These are phyloP conservation scores for Euschistus heros DNA, from an alignment of 1,140 invertebrate genomes.

Conservation along the genomic window DNA sequence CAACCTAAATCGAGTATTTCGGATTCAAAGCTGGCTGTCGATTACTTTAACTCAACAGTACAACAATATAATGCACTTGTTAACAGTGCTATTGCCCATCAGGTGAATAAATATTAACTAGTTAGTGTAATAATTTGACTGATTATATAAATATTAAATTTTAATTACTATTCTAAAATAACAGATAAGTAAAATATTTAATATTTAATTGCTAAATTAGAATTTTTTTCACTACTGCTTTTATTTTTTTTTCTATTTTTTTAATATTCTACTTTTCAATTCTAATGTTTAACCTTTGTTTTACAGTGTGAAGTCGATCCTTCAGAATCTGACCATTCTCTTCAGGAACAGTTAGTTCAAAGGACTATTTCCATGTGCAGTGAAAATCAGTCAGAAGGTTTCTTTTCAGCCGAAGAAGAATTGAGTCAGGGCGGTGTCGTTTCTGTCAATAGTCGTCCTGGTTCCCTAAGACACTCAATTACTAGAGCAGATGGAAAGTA, in stretches of 20 bases:
- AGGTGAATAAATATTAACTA: conserved; percentile 5
- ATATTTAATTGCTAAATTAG: no score
- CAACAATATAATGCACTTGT: conserved; percentile 32
- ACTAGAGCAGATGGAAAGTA: conserved; percentile 1
- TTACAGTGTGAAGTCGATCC: conserved; percentile 22
- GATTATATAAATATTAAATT: no score
- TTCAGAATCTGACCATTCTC: conserved; percentile 30
- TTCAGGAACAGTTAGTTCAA: conserved; percentile 42
- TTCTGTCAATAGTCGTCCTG: conserved; percentile 40
- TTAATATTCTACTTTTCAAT: not conserved
- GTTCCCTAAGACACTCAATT: conserved; percentile 30
- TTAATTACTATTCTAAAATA: no score
- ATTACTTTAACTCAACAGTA: conserved; percentile 45
- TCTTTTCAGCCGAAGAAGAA: conserved; percentile 84
- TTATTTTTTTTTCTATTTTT: not conserved
- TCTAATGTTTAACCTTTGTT: not conserved
- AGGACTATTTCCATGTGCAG: conserved; percentile 75
- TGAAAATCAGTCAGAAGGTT: conserved; percentile 80
- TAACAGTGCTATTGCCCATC: conserved; percentile 25
- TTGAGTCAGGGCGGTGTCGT: conserved; percentile 39
- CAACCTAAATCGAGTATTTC: conserved; percentile 57
- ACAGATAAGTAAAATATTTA: no score
- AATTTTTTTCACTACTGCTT: no score
- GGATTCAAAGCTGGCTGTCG: conserved; percentile 67
- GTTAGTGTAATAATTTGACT: no score